Evolutionary conservation across 2,888 invertebrate genomes (phyloP), one percentile per base, ranked within the genome.

Genomic region (Limnephilus marmoratus): DNA sequence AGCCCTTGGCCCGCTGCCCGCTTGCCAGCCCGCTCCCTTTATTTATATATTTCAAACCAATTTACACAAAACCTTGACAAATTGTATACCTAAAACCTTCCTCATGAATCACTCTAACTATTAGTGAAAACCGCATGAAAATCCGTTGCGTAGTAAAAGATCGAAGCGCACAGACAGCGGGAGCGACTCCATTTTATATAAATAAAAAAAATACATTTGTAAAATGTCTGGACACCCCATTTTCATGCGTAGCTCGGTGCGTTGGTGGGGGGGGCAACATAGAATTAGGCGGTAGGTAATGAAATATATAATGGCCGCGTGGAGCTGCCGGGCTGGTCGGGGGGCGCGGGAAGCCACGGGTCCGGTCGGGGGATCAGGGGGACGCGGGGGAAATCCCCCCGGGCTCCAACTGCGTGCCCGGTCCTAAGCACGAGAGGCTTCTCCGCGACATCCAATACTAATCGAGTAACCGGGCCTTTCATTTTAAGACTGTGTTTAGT

Each of bases 181-280:
- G n/a, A n/a, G n/a, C n/a, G n/a, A n/a, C n/a, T n/a, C n/a, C n/a
- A n/a, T n/a, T n/a, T n/a, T n/a, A n/a, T n/a, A n/a, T n/a, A n/a
- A n/a, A n/a, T n/a, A n/a, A n/a, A n/a, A n/a, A n/a, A n/a, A n/a
- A n/a, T n/a, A n/a, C n/a, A n/a, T 31, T 81, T 29, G n/a, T 81
- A 81, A 15, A 82, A 82, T 15, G 7, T 13, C 24, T 90, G 83
- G 90, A 85, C 37, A 85, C 90, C 45, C 7, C 4, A 37, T 15
- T 81, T 15, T 68, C 34, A 31, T 90, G 90, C 90, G 90, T 90
- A 90, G 83, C 90, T 29, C 90, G 83, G 90, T 90, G 90, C 90
- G 81, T 83, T 85, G 68, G 81, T 31, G 88, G 83, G 41, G 90
- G 68, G 85, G 83, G 34, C n/a, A 85, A 90, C 90, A 85, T 90